Conservation (phyloP, 2,797 vertebrate genomes). For the Intellagama lesueurii region DNA sequence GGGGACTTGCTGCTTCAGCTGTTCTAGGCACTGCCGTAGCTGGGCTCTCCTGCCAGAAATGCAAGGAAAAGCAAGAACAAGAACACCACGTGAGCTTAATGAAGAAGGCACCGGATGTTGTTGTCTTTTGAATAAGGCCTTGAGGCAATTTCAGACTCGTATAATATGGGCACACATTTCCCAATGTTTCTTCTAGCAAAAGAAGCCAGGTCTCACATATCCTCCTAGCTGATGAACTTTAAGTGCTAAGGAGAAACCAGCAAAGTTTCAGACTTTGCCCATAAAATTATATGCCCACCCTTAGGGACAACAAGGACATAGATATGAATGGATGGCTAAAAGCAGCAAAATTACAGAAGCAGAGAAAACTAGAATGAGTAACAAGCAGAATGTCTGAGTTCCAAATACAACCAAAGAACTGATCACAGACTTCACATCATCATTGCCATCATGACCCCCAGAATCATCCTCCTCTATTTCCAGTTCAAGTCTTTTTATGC, state of each 20-base stretch:
- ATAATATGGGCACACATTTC: neutral
- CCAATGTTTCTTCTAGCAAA: neutral
- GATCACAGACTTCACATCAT: neutral
- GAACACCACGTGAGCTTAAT: neutral
- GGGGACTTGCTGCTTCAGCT: conserved; percentile 93
- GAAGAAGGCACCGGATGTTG: accelerated
- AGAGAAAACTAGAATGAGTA: neutral
- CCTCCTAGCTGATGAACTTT: neutral
- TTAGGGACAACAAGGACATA: neutral
- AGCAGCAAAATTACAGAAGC: neutral
- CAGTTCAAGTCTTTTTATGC: neutral
- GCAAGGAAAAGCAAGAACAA: neutral
- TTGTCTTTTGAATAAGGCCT: neutral
- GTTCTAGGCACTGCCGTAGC: conserved; percentile 89
- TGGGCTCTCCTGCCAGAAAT: conserved; percentile 87
- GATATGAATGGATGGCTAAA: neutral
- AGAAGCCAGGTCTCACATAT: neutral
- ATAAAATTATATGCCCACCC: too few species aligned
- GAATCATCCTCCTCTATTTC: neutral
- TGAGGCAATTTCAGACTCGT: neutral
- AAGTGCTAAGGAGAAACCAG: neutral
- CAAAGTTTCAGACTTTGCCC: neutral
- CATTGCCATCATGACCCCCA: too few species aligned
- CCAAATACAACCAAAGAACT: neutral
- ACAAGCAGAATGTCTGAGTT: neutral